Base-by-base conservation (phyloP, 2,113 vertebrate species). In the Cercopithecus mona region DNA sequence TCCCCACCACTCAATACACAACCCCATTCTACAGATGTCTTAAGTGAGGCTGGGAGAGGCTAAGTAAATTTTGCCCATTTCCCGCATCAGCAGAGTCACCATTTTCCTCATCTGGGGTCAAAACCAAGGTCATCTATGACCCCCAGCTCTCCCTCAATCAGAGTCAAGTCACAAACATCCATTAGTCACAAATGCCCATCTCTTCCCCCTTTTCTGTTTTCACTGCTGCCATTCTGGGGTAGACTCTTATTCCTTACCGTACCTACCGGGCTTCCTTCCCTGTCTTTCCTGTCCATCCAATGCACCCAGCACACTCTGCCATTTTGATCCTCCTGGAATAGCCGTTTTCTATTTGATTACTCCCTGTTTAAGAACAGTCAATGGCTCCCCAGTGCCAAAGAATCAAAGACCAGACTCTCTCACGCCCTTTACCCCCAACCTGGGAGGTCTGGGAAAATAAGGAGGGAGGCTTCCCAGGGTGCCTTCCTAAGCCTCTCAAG, bases 1-100 rank as follows among this genome's bases (percentile, higher is more conserved):
- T 66, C 50, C 25, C 8, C 68, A 38, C 64, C 1, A 0, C 20
- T 50, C 8, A 0, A 0, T 12, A 20, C 17, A 38, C 6, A 40
- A 17, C 23, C 57, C 23, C 5, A 0, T 32, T n/a, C 75, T 45
- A 25, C 57, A 87, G 59, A 9, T 5, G 16, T 25, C 7, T 9
- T 59, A 40, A 45, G 50, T 52, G 90, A 64, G 45, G 55, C 85
- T 73, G 32, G 32, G 55, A 55, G 72, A 70, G 27, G 25, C 1
- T 6, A 17, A 25, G 59, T 22, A 38, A 68, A 1, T 25, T 25
- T 20, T 12, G 35, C 22, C 22, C 7, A 35, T 35, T 59, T 68
- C 40, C 43, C 91, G 22, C 4, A 10, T 0, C 6, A 10, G 43
- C 61, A 10, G 55, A 38, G 11, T 38, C 70, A 78, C 80, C 0